Evolutionary conservation across 2,888 invertebrate genomes (phyloP).

Genomic region (Nasonovia ribisnigri): DNA sequence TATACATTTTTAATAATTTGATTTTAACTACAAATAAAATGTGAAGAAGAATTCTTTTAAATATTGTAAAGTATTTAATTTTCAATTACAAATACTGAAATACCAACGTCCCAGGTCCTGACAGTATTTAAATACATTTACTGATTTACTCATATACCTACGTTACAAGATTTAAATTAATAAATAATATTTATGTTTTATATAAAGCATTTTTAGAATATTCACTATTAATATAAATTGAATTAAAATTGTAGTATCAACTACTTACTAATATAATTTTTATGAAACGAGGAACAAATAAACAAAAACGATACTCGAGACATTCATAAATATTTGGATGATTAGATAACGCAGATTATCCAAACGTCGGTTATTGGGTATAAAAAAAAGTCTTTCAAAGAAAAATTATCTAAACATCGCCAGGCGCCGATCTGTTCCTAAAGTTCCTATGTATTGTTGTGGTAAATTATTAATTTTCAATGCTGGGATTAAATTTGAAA

Average conservation of each 20-base stretch:
- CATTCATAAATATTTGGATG: too few relatives aligned
- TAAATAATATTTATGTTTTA: neutral
- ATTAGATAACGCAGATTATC: too few relatives aligned
- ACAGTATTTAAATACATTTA: neutral
- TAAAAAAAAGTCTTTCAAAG: neutral
- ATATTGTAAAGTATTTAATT: neutral
- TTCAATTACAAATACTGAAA: neutral
- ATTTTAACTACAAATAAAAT: neutral
- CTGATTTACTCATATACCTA: neutral
- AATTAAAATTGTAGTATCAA: too few relatives aligned
- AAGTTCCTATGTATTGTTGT: neutral
- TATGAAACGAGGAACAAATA: too few relatives aligned
- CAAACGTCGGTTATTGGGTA: too few relatives aligned
- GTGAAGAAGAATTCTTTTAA: neutral
- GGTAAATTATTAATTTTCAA: neutral
- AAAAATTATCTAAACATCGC: neutral
- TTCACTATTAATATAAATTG: too few relatives aligned
- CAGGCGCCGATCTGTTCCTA: too few relatives aligned
- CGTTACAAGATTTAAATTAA: neutral
- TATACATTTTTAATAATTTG: neutral
- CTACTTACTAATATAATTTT: too few relatives aligned
- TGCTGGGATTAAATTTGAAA: neutral
- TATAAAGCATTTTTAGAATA: too few relatives aligned
- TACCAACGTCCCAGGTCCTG: neutral
- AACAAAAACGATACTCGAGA: too few relatives aligned